Evolutionary conservation across 2,888 invertebrate species (phyloP), one percentile per base, ranked within the genome.

Genomic region (Drosophila nr. medialis): DNA sequence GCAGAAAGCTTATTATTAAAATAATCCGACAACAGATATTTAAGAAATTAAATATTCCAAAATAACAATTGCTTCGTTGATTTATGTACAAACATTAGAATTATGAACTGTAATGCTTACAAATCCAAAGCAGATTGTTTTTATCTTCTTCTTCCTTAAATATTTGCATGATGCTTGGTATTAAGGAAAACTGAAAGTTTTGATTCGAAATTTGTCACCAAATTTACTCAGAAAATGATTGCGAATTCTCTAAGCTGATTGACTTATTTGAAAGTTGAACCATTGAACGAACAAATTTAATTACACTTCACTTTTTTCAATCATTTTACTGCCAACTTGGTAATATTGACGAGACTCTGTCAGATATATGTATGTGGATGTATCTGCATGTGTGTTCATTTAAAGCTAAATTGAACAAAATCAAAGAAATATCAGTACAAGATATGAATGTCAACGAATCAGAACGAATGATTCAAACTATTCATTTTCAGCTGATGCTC

Each of bases 401-500:
- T 27, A 10, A 15, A 5, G 21, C 10, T 11, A 15, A 42, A 30
- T 42, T 10, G 11, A 61, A 38, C 30, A 15, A 27, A 27, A 7
- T 18, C 32, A 11, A 32, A 27, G 13, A 13, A 13, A 55, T 38
- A 27, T 40, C 38, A 21, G 13, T 5, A n/a, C 8, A 60, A 27
- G 11, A 49, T 32, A 30, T 42, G 21, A 42, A 21, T 21, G 42
- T 21, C 42, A 18, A 13, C 29, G 36, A 24, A 18, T 30, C 13
- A 13, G 30, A 6, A 27, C 32, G 53, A 53, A 32, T 61, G 40
- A 45, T 53, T 3, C 32, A 61, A 76, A 50, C 36, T 61, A 51
- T 54, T 64, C 13, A 53, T 45, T 50, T 58, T 69, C 38, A 40
- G 70, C 70, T 59, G 62, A 59, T 36, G 27, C 36, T 45, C 24